Evolutionary conservation across 2,888 invertebrate species (phyloP), one percentile per base, ranked within the genome.

Genomic region (Chrysodeixis includens): DNA sequence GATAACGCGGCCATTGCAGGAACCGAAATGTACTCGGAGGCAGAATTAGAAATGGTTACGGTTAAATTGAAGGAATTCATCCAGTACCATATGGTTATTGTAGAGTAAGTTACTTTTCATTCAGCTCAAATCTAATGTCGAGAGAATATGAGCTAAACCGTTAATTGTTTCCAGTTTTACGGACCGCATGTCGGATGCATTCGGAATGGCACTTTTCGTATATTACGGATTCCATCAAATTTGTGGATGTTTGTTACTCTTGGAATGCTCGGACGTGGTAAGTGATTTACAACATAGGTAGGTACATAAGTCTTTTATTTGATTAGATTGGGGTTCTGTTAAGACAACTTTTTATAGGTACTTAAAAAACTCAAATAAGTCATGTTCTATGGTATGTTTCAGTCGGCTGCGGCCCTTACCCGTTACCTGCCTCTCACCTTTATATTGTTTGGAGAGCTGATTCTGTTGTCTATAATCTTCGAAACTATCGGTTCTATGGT

Each of bases 261-360:
- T 87, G 12, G 83, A 84, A 62, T 85, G 83, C 67, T 83, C 84
- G 7, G 74, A 79, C 26, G 56, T 83, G 86, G 86, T 86, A 59
- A 71, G 85, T 57, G 46, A 20, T 1, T n/a, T n/a, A n/a, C n/a
- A n/a, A n/a, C n/a, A n/a, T n/a, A n/a, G n/a, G n/a, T n/a, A n/a
- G n/a, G n/a, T n/a, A n/a, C n/a, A n/a, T n/a, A n/a, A n/a, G n/a
- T n/a, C n/a, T n/a, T n/a, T n/a, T n/a, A n/a, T n/a, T n/a, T n/a
- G n/a, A n/a, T n/a, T n/a, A n/a, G n/a, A n/a, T n/a, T n/a, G n/a
- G n/a, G n/a, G n/a, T n/a, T n/a, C n/a, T n/a, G n/a, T n/a, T n/a
- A n/a, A n/a, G n/a, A n/a, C n/a, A n/a, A n/a, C n/a, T n/a, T n/a
- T n/a, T n/a, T n/a, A n/a, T n/a, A n/a, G n/a, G n/a, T n/a, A n/a